These are phyloP conservation scores for Bombus impatiens DNA, from an alignment of 1,140 invertebrate genomes.

Conservation along the genomic window DNA sequence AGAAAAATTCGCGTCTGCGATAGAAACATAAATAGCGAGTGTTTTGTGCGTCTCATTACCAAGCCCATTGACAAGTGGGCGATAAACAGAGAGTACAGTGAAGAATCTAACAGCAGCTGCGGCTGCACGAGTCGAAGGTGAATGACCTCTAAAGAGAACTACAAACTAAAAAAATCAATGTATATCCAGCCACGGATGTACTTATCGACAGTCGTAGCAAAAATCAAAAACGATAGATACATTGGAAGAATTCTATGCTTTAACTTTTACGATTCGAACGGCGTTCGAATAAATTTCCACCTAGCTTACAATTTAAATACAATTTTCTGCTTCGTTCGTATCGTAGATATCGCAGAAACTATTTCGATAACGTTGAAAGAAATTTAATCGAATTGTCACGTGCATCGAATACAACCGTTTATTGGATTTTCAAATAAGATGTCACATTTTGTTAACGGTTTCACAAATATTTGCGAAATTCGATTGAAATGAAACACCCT, in stretches of 20 bases:
- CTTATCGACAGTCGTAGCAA: background rate
- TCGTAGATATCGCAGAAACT: background rate
- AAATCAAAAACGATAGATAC: background rate
- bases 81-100: constrained; percentile 50
- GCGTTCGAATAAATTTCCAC: background rate
- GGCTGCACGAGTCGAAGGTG: constrained; percentile 44
- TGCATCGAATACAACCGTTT: background rate
- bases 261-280: background rate
- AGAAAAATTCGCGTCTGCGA: constrained; percentile 39
- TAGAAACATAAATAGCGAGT: constrained; percentile 47
- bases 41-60: constrained; percentile 44
- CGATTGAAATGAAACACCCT: background rate
- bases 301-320: background rate
- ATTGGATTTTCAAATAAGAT: background rate
- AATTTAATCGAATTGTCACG: background rate
- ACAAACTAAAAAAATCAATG: constrained; percentile 30
- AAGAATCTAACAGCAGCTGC: constrained; percentile 45
- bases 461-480: background rate
- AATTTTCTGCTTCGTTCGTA: background rate
- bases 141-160: constrained; percentile 45
- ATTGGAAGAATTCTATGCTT: background rate
- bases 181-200: background rate
- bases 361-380: background rate
- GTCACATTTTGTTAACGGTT: background rate
- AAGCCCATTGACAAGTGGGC: constrained; percentile 53